phyloP scores from a whole-genome alignment of 2,888 invertebrate species.

The Pycnomerus fuliginosus region DNA sequence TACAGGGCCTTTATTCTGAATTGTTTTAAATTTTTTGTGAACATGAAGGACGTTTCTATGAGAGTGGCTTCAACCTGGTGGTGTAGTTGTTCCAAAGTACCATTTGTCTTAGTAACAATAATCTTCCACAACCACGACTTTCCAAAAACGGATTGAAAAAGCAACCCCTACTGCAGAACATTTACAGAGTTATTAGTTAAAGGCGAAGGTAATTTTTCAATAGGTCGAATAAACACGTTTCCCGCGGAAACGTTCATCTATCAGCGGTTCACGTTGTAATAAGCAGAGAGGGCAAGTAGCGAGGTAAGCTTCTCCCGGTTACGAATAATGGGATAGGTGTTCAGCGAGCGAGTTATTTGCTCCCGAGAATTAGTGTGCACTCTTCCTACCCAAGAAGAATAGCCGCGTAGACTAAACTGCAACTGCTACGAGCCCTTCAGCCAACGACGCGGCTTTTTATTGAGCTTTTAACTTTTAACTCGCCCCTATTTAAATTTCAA shows the following conservation, averaged over 20 bases:
- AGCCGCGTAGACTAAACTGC: constrained; percentile 28
- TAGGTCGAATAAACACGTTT: constrained; percentile 48
- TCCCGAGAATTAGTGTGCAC: constrained; percentile 35
- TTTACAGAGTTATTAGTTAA: constrained; percentile 28
- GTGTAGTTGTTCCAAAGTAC: no score
- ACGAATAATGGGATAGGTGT: constrained; percentile 38
- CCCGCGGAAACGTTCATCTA: constrained; percentile 45
- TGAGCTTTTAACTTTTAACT: constrained; percentile 14
- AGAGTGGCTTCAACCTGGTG: no score
- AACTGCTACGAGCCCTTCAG: constrained; percentile 17
- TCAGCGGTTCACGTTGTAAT: constrained; percentile 46
- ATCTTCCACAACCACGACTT: no score
- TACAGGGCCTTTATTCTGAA: background rate
- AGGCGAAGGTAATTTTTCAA: constrained; percentile 44
- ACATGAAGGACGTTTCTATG: no score
- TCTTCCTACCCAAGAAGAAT: constrained; percentile 35
- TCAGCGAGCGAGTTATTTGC: constrained; percentile 36
- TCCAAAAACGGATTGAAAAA: no score
- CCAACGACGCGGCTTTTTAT: no score
- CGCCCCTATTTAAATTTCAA: constrained; percentile 25
- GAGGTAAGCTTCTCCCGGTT: constrained; percentile 19
- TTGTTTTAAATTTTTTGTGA: no score
- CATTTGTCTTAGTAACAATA: no score
- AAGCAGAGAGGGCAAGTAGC: constrained; percentile 29
- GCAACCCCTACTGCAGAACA: constrained; percentile 4